Conservation (phyloP, 1,140 invertebrate genomes). For the Xylocopa sonorina region DNA sequence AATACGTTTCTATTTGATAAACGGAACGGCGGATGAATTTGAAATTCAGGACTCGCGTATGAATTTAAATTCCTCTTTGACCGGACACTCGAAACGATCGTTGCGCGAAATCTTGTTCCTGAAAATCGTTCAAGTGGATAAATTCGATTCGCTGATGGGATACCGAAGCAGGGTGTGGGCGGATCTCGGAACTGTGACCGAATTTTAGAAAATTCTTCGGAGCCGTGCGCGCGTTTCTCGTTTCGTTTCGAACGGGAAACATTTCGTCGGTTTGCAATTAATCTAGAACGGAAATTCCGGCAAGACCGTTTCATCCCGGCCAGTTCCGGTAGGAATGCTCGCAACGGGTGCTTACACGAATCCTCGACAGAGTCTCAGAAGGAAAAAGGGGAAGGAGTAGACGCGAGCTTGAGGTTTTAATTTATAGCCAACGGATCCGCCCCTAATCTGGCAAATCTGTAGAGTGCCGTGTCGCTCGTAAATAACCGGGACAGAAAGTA, state of each 20-base stretch:
- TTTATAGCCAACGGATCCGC: constrained; percentile 62
- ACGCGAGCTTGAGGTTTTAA: constrained; percentile 63
- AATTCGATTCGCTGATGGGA: no score
- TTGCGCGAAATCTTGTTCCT: no score
- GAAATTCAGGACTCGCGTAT: neutral
- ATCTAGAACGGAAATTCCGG: constrained; percentile 34
- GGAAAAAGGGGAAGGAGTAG: constrained; percentile 41
- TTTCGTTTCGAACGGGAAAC: neutral
- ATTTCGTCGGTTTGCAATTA: constrained; percentile 6
- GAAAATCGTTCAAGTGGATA: no score
- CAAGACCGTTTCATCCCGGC: constrained; percentile 12
- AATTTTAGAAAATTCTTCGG: no score
- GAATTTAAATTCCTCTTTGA: neutral
- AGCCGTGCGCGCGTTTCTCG: no score
- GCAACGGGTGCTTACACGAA: constrained; percentile 54
- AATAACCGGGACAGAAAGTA: constrained; percentile 63
- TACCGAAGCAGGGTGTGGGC: no score
- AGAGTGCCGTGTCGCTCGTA: constrained; percentile 65
- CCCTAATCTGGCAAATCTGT: constrained; percentile 69
- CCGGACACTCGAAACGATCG: neutral
- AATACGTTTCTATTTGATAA: neutral
- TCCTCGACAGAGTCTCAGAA: constrained; percentile 46
- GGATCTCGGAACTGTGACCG: no score
- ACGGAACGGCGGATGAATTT: neutral
- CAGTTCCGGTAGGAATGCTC: constrained; percentile 20